Percentiles rank a stretch among this genome's conserved stretches.
Conservation (phyloP, 2,113 vertebrate genomes). For the Eulemur macaco region DNA sequence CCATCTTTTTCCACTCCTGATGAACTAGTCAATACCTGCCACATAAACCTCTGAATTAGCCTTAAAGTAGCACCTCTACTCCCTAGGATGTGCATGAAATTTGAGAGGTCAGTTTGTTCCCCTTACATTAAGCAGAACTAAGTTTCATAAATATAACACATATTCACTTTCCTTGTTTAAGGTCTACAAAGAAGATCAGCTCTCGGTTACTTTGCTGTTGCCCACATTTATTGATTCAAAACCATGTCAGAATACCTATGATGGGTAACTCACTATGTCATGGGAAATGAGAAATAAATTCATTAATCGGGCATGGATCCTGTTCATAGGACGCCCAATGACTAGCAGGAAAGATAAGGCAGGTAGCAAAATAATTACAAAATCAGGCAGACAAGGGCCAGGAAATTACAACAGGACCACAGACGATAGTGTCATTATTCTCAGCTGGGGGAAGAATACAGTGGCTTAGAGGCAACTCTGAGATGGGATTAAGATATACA, state of each 20-base stretch:
- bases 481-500: not conserved
- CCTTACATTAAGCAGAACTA: not conserved
- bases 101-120: not conserved
- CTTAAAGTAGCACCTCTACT: not conserved
- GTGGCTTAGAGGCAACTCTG: not conserved
- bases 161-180: not conserved
- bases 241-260: not conserved
- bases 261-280: not conserved
- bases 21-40: not conserved
- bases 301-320: not conserved
- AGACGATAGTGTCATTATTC: not conserved
- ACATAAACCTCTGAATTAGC: not conserved
- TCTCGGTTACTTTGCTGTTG: not conserved
- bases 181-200: not conserved
- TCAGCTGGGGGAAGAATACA: not conserved
- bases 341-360: not conserved
- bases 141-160: not conserved
- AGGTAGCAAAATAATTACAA: not conserved
- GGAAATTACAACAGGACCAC: not conserved
- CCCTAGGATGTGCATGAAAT: not conserved
- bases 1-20: not conserved
- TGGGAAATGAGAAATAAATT: not conserved
- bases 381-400: not conserved
- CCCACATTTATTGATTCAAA: conserved; percentile 22
- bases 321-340: not conserved